Evolutionary conservation across 2,888 invertebrate species (phyloP), one percentile per base, ranked within the genome.

Genomic region (Camponotus fellah): DNA sequence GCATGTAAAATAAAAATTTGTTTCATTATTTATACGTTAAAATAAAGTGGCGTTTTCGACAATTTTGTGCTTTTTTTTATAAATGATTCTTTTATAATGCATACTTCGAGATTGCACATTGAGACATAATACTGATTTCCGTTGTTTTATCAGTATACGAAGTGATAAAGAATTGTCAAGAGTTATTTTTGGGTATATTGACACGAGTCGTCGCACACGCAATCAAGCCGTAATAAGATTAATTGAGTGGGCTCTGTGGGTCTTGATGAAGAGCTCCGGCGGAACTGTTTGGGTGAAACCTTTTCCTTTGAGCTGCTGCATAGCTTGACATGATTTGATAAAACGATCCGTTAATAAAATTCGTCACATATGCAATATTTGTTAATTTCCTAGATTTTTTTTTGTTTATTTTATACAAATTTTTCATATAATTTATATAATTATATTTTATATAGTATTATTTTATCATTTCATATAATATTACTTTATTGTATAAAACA

Each of bases 221-320:
- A 65, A 81, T 83, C 66, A 83, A 65, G 60, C 49, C 32, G 65
- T 83, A 81, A 83, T 72, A 72, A 71, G 83, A 72, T 72, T 81
- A 81, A 83, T 81, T 58, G 84, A 68, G 74, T 68, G 26, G 46
- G 34, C 21, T 81, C 56, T 49, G 62, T 46, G n/a, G n/a, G n/a
- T 40, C 84, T 81, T 56, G 74, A 60, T 65, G 60, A 62, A 49
- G 53, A 65, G 21, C 65, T 66, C 8, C 53, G 46, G 17, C 40
- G 71, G 5, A 60, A 58, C 34, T 43, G 60, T 79, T 79, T 71
- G 46, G 46, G 71, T 21, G 60, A 17, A 26, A 58, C 32, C 60
- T 79, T 46, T 60, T 32, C 40, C 10, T 79, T 69, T 71, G 60
- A 79, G 5, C 37, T 46, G 12, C 21, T 12, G n/a, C 71, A 46